Evolutionary conservation across 2,888 invertebrate species (phyloP), one percentile per base, ranked within the genome.

Genomic region (Zygothrica quintamaculata): DNA sequence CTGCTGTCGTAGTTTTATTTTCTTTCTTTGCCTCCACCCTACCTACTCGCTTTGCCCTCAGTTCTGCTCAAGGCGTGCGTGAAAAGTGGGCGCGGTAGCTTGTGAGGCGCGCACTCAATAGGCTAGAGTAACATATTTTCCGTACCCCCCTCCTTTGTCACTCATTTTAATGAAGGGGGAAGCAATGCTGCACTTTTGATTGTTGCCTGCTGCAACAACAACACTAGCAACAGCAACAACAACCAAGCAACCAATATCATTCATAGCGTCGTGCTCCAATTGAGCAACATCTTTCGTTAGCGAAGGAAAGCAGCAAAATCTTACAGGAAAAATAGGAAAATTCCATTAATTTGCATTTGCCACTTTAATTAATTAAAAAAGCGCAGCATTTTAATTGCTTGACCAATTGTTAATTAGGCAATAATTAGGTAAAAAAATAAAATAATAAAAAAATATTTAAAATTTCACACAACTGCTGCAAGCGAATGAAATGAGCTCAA

Each of bases 61-160:
- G n/a, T n/a, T 65, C 56, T 40, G 50, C 53, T 47, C 40, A 51
- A 56, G 66, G 53, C 56, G 69, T 75, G 74, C 71, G 77, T 71
- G 77, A 71, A 76, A 77, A 64, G 72, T 74, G 74, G 77, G 68
- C 60, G 76, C 62, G 76, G 65, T 70, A 46, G 36, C 37, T 33
- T 43, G 56, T 42, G 66, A 18, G 33, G 26, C 65, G 31, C 31
- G 46, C 53, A 61, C 64, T 60, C 61, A 65, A 74, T 61, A 62
- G 47, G 47, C 43, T 43, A 51, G 44, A 58, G 61, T 37, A 46
- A 34, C 36, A 33, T 50, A 53, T 66, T 56, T 47, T 33, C 12
- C 7, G 37, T 15, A 36, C 26, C 36, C 1, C 44, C 26, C 42
- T 15, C 16, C 12, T 34, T n/a, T 50, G 18, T 9, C 26, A 13